A percentile compares a stretch with the other conserved stretches of the same genome.
Conservation (phyloP, 2,888 invertebrate genomes). For the Stenchaetothrips biformis region DNA sequence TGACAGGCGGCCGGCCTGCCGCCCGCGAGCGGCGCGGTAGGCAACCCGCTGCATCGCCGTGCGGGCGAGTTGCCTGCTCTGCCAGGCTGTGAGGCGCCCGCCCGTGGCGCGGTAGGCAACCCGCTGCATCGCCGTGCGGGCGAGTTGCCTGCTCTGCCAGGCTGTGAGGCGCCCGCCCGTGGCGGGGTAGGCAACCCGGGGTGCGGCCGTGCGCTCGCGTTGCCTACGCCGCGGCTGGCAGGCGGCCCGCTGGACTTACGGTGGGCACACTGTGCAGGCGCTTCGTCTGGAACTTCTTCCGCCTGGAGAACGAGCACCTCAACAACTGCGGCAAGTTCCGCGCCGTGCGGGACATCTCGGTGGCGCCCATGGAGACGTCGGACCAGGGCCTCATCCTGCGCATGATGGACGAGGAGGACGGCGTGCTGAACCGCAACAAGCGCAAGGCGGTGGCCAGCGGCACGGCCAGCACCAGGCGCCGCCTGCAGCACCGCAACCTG, state of each 20-base stretch:
- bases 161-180: no score
- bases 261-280: conserved; percentile 54
- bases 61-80: no score
- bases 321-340: conserved; percentile 99
- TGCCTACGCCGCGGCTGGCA: background rate
- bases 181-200: no score
- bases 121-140: no score
- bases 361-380: conserved; percentile 87
- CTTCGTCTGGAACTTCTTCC: conserved; percentile 99
- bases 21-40: no score
- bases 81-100: no score
- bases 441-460: conserved; percentile 42
- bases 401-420: conserved; percentile 94
- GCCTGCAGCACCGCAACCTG: background rate
- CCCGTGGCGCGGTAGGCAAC: no score
- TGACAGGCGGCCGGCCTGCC: no score
- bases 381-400: conserved; percentile 84
- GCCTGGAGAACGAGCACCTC: conserved; percentile 96
- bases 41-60: no score
- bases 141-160: no score
- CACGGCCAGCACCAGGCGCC: background rate
- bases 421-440: conserved; percentile 68
- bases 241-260: background rate
- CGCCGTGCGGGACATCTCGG: conserved; percentile 95
- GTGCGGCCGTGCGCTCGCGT: no score